Conservation (phyloP, 2,113 vertebrate genomes). For the Butorides virescens region DNA sequence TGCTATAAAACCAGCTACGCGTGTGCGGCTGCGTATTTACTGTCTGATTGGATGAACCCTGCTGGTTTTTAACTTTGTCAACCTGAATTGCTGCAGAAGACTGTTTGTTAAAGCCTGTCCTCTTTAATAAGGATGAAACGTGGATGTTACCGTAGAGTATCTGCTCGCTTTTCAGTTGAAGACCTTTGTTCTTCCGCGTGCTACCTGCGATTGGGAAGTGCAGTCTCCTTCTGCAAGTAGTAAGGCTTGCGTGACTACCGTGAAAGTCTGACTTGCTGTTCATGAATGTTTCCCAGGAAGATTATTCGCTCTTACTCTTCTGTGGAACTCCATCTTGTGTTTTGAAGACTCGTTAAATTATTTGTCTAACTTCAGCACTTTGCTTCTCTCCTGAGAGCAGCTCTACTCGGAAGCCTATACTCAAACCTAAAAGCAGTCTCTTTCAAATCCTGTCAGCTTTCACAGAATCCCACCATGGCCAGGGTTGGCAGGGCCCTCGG, state of each 20-base stretch:
- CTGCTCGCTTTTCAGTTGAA: not conserved
- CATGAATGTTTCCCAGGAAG: not conserved
- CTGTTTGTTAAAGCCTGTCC: not conserved
- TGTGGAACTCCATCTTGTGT: not conserved
- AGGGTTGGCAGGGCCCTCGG: too few relatives aligned
- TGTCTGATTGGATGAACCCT: not conserved
- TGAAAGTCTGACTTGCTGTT: not conserved
- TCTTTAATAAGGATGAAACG: not conserved
- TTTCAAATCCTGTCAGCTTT: not conserved
- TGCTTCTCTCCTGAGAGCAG: not conserved
- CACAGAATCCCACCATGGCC: too few relatives aligned
- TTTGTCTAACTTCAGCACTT: not conserved
- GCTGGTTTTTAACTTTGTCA: not conserved
- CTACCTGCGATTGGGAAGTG: not conserved
- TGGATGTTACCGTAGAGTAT: not conserved
- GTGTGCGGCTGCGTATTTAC: not conserved
- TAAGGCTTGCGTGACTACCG: rapidly evolving
- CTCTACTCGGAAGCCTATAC: not conserved
- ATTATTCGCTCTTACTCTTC: not conserved
- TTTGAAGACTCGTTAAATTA: not conserved
- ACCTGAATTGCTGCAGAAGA: not conserved
- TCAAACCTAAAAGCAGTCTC: not conserved
- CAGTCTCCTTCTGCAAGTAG: not conserved
- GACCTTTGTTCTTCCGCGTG: rapidly evolving
- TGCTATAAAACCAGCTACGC: not conserved